Percentiles rank a stretch among this genome's conserved stretches.
These are phyloP conservation scores for Lithophane ornitopus DNA, from an alignment of 2,888 invertebrate species.

Conservation along the genomic window DNA sequence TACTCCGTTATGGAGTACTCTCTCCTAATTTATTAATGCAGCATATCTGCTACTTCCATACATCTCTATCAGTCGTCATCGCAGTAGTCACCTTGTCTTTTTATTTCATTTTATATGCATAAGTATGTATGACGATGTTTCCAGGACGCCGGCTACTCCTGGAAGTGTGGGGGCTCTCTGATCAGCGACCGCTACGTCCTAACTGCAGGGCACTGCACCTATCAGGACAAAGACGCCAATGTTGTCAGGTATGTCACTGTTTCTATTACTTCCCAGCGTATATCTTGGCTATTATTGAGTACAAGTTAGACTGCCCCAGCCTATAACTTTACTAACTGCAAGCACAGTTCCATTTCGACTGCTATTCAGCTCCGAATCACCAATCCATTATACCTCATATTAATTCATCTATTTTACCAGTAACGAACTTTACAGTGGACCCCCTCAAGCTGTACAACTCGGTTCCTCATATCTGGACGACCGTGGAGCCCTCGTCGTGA, in stretches of 20 bases:
- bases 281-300: background rate
- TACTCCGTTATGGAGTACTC: too few relatives aligned
- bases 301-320: too few relatives aligned
- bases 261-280: background rate
- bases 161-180: conserved; percentile 86
- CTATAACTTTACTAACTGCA: too few relatives aligned
- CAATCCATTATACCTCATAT: conserved; percentile 8
- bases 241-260: conserved; percentile 74
- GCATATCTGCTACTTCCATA: too few relatives aligned
- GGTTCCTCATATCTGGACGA: conserved; percentile 83
- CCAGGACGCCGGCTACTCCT: conserved; percentile 81
- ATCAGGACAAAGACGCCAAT: conserved; percentile 82
- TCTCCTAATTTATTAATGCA: too few relatives aligned
- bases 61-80: too few relatives aligned
- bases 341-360: too few relatives aligned
- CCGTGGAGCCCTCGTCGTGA: conserved; percentile 76
- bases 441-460: conserved; percentile 82
- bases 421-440: conserved; percentile 76
- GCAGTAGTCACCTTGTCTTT: too few relatives aligned
- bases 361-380: too few relatives aligned
- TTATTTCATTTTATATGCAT: too few relatives aligned
- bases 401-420: conserved; percentile 31
- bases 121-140: conserved; percentile 37
- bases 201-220: conserved; percentile 85
- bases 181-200: conserved; percentile 81